These are phyloP conservation scores for Pimpla rufipes DNA, from an alignment of 2,888 invertebrate genomes.

Conservation along the genomic window DNA sequence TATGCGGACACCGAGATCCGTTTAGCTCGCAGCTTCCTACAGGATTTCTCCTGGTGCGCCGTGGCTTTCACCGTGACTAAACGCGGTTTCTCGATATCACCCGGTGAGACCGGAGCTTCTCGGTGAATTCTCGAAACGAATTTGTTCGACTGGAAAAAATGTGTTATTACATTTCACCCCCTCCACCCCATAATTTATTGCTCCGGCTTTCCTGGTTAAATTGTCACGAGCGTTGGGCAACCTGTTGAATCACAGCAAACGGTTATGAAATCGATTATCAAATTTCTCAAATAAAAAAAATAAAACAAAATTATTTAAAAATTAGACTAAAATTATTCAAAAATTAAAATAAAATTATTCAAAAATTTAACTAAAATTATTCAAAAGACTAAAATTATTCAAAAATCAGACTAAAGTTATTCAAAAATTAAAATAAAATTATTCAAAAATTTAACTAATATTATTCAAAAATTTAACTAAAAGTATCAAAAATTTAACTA, in stretches of 20 bases:
- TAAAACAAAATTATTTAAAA: too few relatives aligned
- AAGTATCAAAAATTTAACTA: too few relatives aligned
- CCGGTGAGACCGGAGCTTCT: neutral
- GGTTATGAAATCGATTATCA: neutral
- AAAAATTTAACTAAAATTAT: too few relatives aligned
- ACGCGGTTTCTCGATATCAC: slow-evolving; percentile 58
- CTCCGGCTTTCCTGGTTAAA: neutral
- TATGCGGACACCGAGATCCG: slow-evolving; percentile 56
- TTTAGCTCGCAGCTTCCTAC: slow-evolving; percentile 62
- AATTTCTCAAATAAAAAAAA: neutral
- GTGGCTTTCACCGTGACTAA: slow-evolving; percentile 67
- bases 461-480: too few relatives aligned
- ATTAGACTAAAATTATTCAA: too few relatives aligned
- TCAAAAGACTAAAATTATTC: too few relatives aligned
- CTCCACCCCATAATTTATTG: neutral
- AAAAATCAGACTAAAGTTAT: too few relatives aligned
- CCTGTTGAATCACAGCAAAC: neutral
- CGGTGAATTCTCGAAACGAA: neutral
- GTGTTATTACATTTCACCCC: neutral
- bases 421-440: too few relatives aligned
- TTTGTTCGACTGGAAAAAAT: slow-evolving; percentile 8
- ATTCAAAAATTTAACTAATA: too few relatives aligned
- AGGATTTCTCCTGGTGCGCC: slow-evolving; percentile 60
- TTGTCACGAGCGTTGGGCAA: neutral
- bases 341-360: too few relatives aligned